A percentile compares a stretch with the other conserved stretches of the same genome.
These are phyloP conservation scores for Drosophila lini DNA, from an alignment of 1,140 invertebrate species.

Conservation along the genomic window DNA sequence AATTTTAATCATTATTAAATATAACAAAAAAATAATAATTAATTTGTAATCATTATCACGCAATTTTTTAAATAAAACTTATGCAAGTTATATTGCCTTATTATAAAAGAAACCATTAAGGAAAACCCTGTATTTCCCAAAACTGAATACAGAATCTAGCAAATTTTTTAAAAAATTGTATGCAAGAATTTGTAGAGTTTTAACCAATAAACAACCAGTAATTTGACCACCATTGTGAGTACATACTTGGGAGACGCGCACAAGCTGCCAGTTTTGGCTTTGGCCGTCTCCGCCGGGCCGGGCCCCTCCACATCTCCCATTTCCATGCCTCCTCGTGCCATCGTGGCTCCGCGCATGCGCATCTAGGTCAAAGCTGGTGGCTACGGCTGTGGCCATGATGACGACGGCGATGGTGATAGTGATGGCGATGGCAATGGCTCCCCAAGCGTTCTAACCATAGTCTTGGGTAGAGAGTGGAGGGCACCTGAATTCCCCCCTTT, in stretches of 20 bases:
- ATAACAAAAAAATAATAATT: too few species aligned
- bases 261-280: conserved; percentile 72
- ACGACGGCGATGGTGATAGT: conserved; percentile 54
- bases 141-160: too few species aligned
- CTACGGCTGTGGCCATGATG: conserved; percentile 47
- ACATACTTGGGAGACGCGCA: conserved; percentile 47
- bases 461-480: conserved; percentile 35
- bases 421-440: conserved; percentile 58
- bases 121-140: too few species aligned
- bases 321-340: conserved; percentile 13
- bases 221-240: conserved; percentile 1
- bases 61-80: too few species aligned
- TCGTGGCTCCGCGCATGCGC: conserved; percentile 54
- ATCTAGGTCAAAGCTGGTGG: conserved; percentile 70
- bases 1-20: too few species aligned
- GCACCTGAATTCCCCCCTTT: conserved; percentile 23
- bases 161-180: neutral
- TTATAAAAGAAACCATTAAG: too few species aligned
- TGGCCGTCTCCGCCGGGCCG: conserved; percentile 20
- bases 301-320: conserved; percentile 1
- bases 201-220: neutral
- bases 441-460: conserved; percentile 50
- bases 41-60: too few species aligned
- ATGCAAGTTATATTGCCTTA: too few species aligned
- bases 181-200: neutral